Percentiles rank a stretch among this genome's conserved stretches.
These are phyloP conservation scores for Ceratitis capitata DNA, from an alignment of 1,140 invertebrate species.

Conservation along the genomic window DNA sequence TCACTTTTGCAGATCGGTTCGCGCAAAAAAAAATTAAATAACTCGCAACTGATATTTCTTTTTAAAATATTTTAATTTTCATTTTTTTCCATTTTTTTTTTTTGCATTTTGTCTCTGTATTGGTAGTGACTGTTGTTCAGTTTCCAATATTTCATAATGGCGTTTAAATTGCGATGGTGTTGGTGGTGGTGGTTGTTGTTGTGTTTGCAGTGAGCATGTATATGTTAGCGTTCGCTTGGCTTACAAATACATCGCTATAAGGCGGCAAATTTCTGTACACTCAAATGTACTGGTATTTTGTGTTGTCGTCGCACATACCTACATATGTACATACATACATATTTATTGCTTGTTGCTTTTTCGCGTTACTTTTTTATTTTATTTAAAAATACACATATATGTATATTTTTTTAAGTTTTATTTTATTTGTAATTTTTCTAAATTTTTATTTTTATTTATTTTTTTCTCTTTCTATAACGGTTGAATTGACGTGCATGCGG, in stretches of 20 bases:
- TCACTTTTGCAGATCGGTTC: neutral
- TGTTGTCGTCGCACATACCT: too few species aligned
- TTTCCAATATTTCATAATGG: conserved; percentile 19
- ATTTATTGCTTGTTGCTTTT: neutral
- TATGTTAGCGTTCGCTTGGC: neutral
- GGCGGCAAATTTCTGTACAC: conserved; percentile 41
- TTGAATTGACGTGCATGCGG: neutral
- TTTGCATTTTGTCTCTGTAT: neutral
- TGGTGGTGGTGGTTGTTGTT: neutral
- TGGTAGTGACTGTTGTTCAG: neutral
- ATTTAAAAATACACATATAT: too few species aligned
- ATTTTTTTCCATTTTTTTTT: neutral
- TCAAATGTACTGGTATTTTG: conserved; percentile 29
- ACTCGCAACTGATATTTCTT: neutral
- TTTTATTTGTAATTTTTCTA: neutral
- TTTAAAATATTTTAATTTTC: too few species aligned
- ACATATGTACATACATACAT: too few species aligned
- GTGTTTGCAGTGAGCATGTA: neutral
- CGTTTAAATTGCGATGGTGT: neutral
- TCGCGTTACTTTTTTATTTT: neutral
- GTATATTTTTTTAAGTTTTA: too few species aligned
- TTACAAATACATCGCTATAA: conserved; percentile 40
- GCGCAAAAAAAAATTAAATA: too few species aligned
- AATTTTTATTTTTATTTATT: neutral
- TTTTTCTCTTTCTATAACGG: neutral